A percentile compares a stretch with the other conserved stretches of the same genome.
Evolutionary conservation across 2,888 invertebrate species (phyloP).

Genomic region (Stegana nigrithorax): DNA sequence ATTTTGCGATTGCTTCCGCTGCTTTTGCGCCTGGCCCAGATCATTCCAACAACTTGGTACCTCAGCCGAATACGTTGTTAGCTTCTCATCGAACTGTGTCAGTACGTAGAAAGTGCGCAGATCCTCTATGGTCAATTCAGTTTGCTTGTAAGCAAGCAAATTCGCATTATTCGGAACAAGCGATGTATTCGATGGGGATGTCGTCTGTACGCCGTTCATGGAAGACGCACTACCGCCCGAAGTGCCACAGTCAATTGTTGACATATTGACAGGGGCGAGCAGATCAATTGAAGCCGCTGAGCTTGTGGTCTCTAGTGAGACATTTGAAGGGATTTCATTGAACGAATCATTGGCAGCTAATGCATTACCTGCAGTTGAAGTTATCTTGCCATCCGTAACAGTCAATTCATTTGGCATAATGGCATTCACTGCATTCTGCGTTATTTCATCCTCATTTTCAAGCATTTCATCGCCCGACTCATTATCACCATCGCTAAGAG

Average conservation of each 20-base stretch:
- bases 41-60: constrained; percentile 95
- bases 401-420: constrained; percentile 40
- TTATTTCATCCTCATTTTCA: constrained; percentile 75
- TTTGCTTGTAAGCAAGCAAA: constrained; percentile 72
- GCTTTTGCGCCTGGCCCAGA: constrained; percentile 90
- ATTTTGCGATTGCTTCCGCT: constrained; percentile 87
- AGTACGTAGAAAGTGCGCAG: constrained; percentile 78
- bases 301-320: constrained; percentile 6
- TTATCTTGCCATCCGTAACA: constrained; percentile 53
- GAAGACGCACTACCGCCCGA: constrained; percentile 15
- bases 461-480: constrained; percentile 77
- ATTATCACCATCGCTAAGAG: constrained; percentile 78
- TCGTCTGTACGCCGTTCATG: constrained; percentile 42
- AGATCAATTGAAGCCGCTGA: constrained; percentile 21
- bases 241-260: constrained; percentile 12
- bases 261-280: constrained; percentile 35
- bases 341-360: constrained; percentile 13
- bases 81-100: constrained; percentile 78
- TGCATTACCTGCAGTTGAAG: constrained; percentile 20
- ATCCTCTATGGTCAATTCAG: constrained; percentile 72
- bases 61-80: constrained; percentile 80
- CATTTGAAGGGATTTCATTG: not conserved
- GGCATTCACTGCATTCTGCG: constrained; percentile 29
- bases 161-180: constrained; percentile 46
- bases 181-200: constrained; percentile 51